These are phyloP conservation scores for Metalampra italica DNA, from an alignment of 2,888 invertebrate species.

Conservation along the genomic window DNA sequence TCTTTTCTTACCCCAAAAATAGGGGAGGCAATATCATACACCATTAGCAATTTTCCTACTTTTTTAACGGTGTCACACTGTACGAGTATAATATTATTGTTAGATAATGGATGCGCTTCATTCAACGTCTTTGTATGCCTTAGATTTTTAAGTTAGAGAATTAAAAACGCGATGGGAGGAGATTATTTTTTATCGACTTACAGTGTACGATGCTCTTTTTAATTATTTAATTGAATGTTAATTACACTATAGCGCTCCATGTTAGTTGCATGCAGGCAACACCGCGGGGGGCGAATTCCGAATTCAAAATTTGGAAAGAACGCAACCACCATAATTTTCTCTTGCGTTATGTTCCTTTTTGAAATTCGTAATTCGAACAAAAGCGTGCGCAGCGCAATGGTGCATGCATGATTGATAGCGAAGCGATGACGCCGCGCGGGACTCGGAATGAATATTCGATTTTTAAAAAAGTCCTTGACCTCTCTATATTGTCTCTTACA, in stretches of 20 bases:
- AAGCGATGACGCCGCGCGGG: conserved; percentile 56
- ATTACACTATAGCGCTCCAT: conserved; percentile 41
- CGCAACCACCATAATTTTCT: conserved; percentile 65
- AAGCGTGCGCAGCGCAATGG: conserved; percentile 72
- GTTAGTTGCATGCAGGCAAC: conserved; percentile 35
- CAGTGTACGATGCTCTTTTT: conserved; percentile 44
- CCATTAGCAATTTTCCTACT: conserved; percentile 78
- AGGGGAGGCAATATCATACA: conserved; percentile 80
- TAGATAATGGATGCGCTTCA: conserved; percentile 12
- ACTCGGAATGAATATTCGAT: conserved; percentile 50
- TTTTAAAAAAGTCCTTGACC: conserved; percentile 68
- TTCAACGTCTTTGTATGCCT: not conserved
- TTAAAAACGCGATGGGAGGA: conserved; percentile 2
- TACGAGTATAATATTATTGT: conserved; percentile 54
- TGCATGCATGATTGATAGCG: conserved; percentile 76
- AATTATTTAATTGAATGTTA: conserved; percentile 62
- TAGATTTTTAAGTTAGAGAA: not conserved
- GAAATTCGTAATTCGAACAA: conserved; percentile 74
- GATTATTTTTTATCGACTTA: not conserved
- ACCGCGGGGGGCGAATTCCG: conserved; percentile 47
- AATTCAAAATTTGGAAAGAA: conserved; percentile 60
- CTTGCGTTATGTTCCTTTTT: conserved; percentile 65
- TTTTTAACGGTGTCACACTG: conserved; percentile 77
- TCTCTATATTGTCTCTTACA: conserved; percentile 34
- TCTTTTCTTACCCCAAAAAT: conserved; percentile 69